These are phyloP conservation scores for Glomeris maerens DNA, from an alignment of 1,140 invertebrate genomes.

Conservation along the genomic window DNA sequence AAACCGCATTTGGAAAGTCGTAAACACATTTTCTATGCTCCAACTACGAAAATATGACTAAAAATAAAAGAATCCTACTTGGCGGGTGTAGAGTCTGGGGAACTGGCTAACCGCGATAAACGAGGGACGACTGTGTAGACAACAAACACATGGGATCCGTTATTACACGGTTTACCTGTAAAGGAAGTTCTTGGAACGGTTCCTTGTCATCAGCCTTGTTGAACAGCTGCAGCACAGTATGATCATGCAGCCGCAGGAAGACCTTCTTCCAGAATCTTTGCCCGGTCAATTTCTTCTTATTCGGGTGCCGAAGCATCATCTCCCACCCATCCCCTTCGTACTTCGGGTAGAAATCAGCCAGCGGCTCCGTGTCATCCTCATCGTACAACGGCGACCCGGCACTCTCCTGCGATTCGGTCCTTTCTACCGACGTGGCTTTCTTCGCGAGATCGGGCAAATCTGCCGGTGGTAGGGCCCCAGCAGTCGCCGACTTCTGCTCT, in stretches of 20 bases:
- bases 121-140: too few species aligned
- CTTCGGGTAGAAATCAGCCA: constrained; percentile 74
- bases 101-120: too few species aligned
- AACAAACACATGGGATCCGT: too few species aligned
- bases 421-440: constrained; percentile 19
- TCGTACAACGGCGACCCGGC: constrained; percentile 63
- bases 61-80: too few species aligned
- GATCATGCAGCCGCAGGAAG: constrained; percentile 68
- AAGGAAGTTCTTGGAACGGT: constrained; percentile 80
- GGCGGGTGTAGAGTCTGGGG: too few species aligned
- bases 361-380: constrained; percentile 79
- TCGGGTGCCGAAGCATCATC: constrained; percentile 86
- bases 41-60: too few species aligned
- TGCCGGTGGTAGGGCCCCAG: constrained; percentile 17
- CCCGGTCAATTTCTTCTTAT: constrained; percentile 96
- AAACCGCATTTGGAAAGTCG: too few species aligned
- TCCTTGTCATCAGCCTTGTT: constrained; percentile 73
- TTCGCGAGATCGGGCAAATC: background rate
- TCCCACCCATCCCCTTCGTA: constrained; percentile 85
- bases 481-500: constrained; percentile 4
- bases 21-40: too few species aligned
- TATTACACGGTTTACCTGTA: constrained; percentile 88
- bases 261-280: constrained; percentile 97
- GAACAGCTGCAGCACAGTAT: constrained; percentile 68
- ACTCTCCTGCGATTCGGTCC: constrained; percentile 54